phyloP scores from a whole-genome alignment of 2,113 vertebrate genomes.

The Himantopus leucocephalus region DNA sequence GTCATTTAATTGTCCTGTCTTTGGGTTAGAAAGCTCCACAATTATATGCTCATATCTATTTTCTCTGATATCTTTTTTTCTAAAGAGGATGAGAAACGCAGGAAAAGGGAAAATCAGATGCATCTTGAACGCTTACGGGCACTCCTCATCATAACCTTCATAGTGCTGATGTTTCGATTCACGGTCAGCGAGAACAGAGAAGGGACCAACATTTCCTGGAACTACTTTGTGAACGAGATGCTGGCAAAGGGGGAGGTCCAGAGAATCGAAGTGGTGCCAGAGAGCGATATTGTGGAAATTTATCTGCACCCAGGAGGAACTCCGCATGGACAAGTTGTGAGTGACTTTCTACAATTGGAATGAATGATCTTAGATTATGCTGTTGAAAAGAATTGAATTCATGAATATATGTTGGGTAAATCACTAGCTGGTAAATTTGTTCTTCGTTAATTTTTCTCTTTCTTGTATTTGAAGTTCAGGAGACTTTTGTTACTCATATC shows the following conservation, averaged over 20 bases:
- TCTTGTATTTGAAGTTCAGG: neutral
- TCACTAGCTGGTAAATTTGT: neutral
- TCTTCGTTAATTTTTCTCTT: neutral
- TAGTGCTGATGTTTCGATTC: conserved; percentile 81
- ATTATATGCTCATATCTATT: neutral
- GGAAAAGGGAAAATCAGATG: conserved; percentile 86
- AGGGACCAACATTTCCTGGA: conserved; percentile 91
- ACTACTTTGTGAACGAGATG: conserved; percentile 95
- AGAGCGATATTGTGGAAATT: conserved; percentile 91
- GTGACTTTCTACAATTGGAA: neutral
- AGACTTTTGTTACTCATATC: neutral
- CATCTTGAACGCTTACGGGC: conserved; percentile 86
- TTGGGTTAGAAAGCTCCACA: neutral
- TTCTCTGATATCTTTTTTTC: neutral
- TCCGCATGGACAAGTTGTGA: conserved; percentile 89
- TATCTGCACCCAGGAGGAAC: conserved; percentile 90
- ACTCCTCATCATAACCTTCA: conserved; percentile 80
- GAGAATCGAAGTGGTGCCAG: conserved; percentile 89
- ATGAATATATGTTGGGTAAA: neutral
- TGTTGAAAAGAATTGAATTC: neutral
- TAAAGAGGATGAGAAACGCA: conserved; percentile 86
- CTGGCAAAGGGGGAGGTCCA: conserved; percentile 95
- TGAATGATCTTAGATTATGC: neutral
- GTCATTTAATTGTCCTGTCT: neutral
- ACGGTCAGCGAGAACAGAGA: conserved; percentile 72